Evolutionary conservation across 2,113 vertebrate species (phyloP).

Genomic region (Bungarus multicinctus): DNA sequence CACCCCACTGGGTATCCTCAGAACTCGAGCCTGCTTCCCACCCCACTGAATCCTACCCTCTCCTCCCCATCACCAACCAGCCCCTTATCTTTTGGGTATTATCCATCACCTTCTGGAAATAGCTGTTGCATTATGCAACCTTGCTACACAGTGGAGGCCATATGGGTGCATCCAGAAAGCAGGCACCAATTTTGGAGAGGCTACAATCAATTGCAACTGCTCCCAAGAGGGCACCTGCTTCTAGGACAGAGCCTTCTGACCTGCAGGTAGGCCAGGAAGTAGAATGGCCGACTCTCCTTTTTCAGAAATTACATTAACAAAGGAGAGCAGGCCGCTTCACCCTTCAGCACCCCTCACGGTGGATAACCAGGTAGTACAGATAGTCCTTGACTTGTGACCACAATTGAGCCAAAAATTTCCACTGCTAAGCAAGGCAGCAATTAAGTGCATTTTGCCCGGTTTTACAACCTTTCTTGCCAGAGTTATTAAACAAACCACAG

Average conservation of each 20-base stretch:
- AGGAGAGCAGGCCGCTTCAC: neutral
- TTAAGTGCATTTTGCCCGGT: neutral
- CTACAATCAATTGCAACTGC: neutral
- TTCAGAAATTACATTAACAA: neutral
- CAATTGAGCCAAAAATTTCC: neutral
- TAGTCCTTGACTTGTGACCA: neutral
- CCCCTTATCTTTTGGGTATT: neutral
- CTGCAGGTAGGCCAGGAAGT: neutral
- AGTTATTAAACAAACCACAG: neutral
- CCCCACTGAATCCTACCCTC: too few species aligned
- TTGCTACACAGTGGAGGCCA: neutral
- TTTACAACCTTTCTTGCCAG: neutral
- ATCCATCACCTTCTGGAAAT: neutral
- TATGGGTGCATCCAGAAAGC: neutral
- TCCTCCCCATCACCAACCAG: neutral
- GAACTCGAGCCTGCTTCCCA: too few species aligned
- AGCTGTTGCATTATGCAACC: neutral
- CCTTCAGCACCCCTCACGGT: neutral
- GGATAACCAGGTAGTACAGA: neutral
- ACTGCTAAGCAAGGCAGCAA: neutral
- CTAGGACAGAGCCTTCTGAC: neutral
- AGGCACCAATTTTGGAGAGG: neutral
- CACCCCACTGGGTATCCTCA: neutral
- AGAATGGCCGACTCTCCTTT: neutral
- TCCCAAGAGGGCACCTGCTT: neutral